Evolutionary conservation across 2,797 vertebrate genomes (phyloP).

Genomic region (Pipistrellus pygmaeus): DNA sequence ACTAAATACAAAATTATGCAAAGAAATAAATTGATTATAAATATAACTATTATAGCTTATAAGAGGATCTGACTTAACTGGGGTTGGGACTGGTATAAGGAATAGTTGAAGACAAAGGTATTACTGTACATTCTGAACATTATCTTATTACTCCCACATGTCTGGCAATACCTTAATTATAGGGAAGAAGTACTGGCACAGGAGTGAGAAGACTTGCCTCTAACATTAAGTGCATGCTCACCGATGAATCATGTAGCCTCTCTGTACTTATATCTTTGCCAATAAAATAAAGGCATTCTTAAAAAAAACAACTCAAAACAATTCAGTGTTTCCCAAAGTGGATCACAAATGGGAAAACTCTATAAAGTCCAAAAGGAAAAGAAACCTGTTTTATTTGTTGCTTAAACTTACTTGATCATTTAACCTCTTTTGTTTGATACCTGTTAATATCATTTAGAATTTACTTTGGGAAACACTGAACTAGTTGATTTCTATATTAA

Average conservation of each 20-base stretch:
- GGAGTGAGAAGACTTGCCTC: not conserved
- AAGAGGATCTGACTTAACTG: not conserved
- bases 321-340: not conserved
- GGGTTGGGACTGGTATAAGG: not conserved
- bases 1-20: constrained; percentile 45
- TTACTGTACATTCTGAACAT: not conserved
- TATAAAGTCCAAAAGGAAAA: constrained; percentile 28
- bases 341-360: not conserved
- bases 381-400: constrained; percentile 5
- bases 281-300: constrained; percentile 1
- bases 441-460: constrained; percentile 22
- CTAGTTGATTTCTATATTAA: constrained; percentile 3
- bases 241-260: not conserved
- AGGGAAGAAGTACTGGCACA: not conserved
- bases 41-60: not conserved
- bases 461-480: not conserved
- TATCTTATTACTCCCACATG: not conserved
- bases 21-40: constrained; percentile 55
- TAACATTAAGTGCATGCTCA: not conserved
- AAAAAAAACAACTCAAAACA: not conserved
- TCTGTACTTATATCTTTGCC: not conserved
- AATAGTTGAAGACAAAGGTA: not conserved
- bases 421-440: constrained; percentile 12
- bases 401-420: not conserved
- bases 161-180: not conserved